Evolutionary conservation across 2,888 invertebrate species (phyloP).

Genomic region (Adelphocoris suturalis): DNA sequence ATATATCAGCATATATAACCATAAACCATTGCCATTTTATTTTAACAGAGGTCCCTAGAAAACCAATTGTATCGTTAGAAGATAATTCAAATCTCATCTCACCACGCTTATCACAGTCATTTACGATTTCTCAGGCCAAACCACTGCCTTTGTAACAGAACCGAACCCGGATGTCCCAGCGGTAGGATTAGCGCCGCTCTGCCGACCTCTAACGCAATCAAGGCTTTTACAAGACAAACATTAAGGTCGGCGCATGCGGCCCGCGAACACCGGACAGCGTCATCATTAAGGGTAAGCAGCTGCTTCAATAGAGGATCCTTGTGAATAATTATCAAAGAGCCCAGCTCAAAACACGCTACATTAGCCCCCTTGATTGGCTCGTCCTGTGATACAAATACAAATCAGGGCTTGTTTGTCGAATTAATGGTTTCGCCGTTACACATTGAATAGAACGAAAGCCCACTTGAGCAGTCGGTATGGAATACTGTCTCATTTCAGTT

Average conservation of each 20-base stretch:
- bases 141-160: not conserved
- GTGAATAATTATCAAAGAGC: constrained; percentile 61
- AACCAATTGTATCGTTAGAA: no score
- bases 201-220: not conserved
- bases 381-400: constrained; percentile 1
- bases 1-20: no score
- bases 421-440: constrained; percentile 49
- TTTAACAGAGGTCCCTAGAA: no score
- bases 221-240: constrained; percentile 32
- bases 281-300: constrained; percentile 60
- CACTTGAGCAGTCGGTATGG: not conserved
- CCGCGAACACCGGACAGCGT: constrained; percentile 9
- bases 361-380: constrained; percentile 61
- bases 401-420: constrained; percentile 54
- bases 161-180: not conserved
- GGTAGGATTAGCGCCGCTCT: not conserved
- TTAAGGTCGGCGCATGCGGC: not conserved
- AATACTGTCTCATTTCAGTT: constrained; percentile 32
- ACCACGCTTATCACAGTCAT: no score
- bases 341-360: constrained; percentile 64
- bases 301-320: constrained; percentile 56
- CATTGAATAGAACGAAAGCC: not conserved
- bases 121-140: not conserved
- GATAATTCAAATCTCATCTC: no score
- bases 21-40: no score